Conservation (phyloP, 2,888 invertebrate species). For the Hemithea aestivaria region DNA sequence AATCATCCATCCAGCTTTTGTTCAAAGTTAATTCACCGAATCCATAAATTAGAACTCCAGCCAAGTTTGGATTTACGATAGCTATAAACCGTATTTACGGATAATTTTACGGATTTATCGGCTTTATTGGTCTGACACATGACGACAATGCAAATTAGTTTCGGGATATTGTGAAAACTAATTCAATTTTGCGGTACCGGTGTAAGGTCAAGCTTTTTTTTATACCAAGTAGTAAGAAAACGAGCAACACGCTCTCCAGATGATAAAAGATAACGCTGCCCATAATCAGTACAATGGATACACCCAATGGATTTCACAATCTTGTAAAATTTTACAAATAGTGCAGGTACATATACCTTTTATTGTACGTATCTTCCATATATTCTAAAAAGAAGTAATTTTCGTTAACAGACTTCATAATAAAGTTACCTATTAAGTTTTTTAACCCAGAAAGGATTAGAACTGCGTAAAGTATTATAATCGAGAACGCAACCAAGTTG, state of each 20-base stretch:
- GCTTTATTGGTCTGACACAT: slow-evolving; percentile 16
- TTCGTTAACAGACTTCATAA: no score
- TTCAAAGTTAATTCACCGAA: slow-evolving; percentile 3
- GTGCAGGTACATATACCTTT: no score
- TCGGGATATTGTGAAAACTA: not conserved
- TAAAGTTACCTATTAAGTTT: no score
- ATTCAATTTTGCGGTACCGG: not conserved
- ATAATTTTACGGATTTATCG: slow-evolving; percentile 16
- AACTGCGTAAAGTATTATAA: slow-evolving; percentile 33
- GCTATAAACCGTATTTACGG: slow-evolving; percentile 16
- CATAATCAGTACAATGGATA: no score
- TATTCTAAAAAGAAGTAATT: no score
- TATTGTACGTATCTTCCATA: no score
- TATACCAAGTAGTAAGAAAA: no score
- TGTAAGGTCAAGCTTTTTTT: not conserved
- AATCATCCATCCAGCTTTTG: no score
- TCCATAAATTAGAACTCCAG: slow-evolving; percentile 10
- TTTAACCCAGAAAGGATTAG: slow-evolving; percentile 33
- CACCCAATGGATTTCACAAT: no score
- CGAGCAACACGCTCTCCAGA: no score
- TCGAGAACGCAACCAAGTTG: slow-evolving; percentile 29
- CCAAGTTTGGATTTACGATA: slow-evolving; percentile 13
- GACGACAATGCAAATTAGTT: slow-evolving; percentile 17
- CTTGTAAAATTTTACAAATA: no score
- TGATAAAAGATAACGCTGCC: no score